These are phyloP conservation scores for Tyria jacobaeae DNA, from an alignment of 2,888 invertebrate species.

Conservation along the genomic window DNA sequence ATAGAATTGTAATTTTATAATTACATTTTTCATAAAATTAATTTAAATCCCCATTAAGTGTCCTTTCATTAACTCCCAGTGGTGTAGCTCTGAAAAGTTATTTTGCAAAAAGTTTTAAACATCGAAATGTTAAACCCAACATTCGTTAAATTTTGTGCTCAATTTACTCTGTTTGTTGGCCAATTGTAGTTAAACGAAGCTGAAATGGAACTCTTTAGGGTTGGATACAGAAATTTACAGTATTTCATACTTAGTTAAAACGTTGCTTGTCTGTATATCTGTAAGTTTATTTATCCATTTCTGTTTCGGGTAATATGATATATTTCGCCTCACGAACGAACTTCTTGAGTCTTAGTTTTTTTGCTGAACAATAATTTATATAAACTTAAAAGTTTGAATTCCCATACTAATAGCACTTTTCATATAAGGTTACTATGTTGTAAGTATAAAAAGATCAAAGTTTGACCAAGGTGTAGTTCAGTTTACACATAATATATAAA, in stretches of 20 bases:
- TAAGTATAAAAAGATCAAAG: not conserved
- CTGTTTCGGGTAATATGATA: not conserved
- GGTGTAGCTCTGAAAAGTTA: conserved; percentile 2
- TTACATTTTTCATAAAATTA: not conserved
- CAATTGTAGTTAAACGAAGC: conserved; percentile 9
- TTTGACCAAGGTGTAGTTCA: not conserved
- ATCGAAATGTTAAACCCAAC: conserved; percentile 17
- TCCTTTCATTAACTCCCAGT: not conserved
- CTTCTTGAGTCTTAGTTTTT: not conserved
- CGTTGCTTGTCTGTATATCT: not conserved
- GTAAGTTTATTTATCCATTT: conserved; percentile 1
- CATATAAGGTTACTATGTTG: not conserved
- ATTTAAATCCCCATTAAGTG: not conserved
- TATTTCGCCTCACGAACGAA: not conserved
- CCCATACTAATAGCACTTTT: not conserved
- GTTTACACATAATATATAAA: not conserved
- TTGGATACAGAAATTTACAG: conserved; percentile 1
- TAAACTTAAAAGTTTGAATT: not conserved
- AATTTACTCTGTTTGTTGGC: conserved; percentile 21
- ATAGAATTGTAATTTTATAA: conserved; percentile 40
- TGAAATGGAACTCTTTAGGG: conserved; percentile 11
- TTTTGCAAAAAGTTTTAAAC: conserved; percentile 20
- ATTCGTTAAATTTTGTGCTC: conserved; percentile 14
- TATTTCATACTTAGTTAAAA: conserved; percentile 7
- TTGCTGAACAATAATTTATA: not conserved